Evolutionary conservation across 2,888 invertebrate species (phyloP).

Genomic region (Steinernema scapterisci): DNA sequence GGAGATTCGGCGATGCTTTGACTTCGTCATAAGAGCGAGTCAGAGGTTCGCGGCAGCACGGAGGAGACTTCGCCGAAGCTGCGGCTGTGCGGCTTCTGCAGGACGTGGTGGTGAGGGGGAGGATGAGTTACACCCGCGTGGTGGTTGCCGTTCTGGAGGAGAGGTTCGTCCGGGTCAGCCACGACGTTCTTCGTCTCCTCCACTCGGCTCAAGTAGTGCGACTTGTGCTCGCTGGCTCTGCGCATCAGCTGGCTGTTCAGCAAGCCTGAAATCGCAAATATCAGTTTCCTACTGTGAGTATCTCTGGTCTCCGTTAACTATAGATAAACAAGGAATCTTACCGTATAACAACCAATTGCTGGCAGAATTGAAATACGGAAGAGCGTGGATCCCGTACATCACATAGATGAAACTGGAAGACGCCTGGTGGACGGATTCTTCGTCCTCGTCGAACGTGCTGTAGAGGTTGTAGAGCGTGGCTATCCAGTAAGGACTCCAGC

Average conservation of each 20-base stretch:
- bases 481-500: constrained; percentile 67
- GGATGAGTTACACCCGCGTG: neutral
- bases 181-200: constrained; percentile 27
- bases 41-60: constrained; percentile 33
- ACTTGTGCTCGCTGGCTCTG: constrained; percentile 41
- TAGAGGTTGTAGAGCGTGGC: constrained; percentile 62
- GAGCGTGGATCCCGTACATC: constrained; percentile 66
- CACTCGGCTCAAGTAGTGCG: constrained; percentile 28
- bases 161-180: constrained; percentile 11
- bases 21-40: constrained; percentile 32
- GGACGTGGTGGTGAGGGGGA: neutral
- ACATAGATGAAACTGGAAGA: constrained; percentile 58
- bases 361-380: constrained; percentile 65
- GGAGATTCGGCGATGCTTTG: neutral
- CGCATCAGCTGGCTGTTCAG: constrained; percentile 51
- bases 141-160: constrained; percentile 28
- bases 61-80: constrained; percentile 23
- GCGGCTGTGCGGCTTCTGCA: neutral
- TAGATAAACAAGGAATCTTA: constrained; percentile 18
- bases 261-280: constrained; percentile 40
- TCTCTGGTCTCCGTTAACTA: too few relatives aligned
- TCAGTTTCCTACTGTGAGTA: too few relatives aligned
- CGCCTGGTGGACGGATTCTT: constrained; percentile 32
- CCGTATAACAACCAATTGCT: constrained; percentile 65
- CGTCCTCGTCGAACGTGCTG: constrained; percentile 49